These are phyloP conservation scores for Oncorhynchus nerka DNA, from an alignment of 2,113 vertebrate species.

Conservation along the genomic window DNA sequence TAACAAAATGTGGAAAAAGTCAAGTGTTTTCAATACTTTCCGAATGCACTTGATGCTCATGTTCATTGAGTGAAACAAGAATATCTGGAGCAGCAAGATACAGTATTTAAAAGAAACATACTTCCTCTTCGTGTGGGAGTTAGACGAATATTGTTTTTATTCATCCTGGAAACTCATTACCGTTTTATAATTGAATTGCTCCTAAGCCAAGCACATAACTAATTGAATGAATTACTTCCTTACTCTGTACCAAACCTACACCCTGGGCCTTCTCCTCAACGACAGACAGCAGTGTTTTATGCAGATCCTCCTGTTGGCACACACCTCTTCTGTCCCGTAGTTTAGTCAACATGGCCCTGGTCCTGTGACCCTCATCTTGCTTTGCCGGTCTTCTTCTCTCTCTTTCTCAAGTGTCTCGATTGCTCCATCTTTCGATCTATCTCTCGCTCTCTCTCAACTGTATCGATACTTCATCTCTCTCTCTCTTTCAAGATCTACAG, in stretches of 20 bases:
- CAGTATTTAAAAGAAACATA: not conserved
- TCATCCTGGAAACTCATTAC: not conserved
- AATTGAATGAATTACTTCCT: not conserved
- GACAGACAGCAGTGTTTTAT: not conserved
- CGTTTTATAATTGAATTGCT: not conserved
- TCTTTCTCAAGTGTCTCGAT: not conserved
- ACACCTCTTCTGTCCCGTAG: not conserved
- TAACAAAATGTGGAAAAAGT: no score
- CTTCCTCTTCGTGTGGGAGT: not conserved
- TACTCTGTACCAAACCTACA: not conserved
- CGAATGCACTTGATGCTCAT: no score
- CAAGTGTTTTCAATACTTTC: no score
- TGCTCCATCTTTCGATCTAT: not conserved
- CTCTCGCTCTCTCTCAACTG: not conserved
- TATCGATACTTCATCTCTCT: no score
- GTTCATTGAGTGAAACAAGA: no score
- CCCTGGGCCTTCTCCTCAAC: not conserved
- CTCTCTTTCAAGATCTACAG: no score
- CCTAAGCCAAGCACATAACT: not conserved
- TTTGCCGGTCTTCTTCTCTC: not conserved
- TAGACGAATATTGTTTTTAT: not conserved
- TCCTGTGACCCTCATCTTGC: not conserved
- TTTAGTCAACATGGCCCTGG: not conserved
- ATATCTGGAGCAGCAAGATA: no score
- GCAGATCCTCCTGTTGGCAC: not conserved